Base-by-base conservation (phyloP, 2,113 vertebrate species). In the Zosterops pallidus region DNA sequence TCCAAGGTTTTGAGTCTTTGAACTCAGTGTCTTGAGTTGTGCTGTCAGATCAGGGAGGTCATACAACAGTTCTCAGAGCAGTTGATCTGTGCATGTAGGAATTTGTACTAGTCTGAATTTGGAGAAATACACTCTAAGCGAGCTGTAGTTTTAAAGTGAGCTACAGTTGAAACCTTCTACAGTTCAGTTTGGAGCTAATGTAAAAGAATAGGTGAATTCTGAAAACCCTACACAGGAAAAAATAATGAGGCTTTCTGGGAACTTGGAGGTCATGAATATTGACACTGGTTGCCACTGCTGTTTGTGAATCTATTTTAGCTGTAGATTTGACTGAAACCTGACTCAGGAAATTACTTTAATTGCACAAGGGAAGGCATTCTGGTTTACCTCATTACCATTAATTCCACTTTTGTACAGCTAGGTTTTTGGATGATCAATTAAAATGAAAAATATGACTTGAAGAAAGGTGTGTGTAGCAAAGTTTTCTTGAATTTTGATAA, bases 211-310 rank as follows among this genome's bases (percentile, higher is more conserved):
- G 4, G 1, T n/a, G 57, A 63, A 14, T 29, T 29, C 33, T 59
- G 44, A 79, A 89, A 86, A 53, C 9, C 12, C 25, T 29, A 6
- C 16, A 9, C 17, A 68, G 39, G 56, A 67, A 41, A 83, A 94
- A 82, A 70, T 33, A 33, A 56, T n/a, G 19, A 83, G 35, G 21
- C 6, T 82, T 89, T 62, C 25, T 37, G 11, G 24, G 37, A 8
- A 29, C 13, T 44, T 67, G 12, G 15, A 75, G 15, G 7, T 53
- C 44, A 14, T 63, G 39, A 80, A 67, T 42, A 75, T 50, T 1
- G 2, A 11, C 1, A 0, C 3, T 67, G 31, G 37, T 91, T 1
- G 1, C 9, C 25, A n/a, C 18, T 86, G 57, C 12, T 81, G 9
- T 33, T 80, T 46, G 47, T 68, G 35, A 77, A 49, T 76, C 25